A percentile compares a stretch with the other conserved stretches of the same genome.
These are phyloP conservation scores for Drosophila diplacantha DNA, from an alignment of 2,888 invertebrate species.

Conservation along the genomic window DNA sequence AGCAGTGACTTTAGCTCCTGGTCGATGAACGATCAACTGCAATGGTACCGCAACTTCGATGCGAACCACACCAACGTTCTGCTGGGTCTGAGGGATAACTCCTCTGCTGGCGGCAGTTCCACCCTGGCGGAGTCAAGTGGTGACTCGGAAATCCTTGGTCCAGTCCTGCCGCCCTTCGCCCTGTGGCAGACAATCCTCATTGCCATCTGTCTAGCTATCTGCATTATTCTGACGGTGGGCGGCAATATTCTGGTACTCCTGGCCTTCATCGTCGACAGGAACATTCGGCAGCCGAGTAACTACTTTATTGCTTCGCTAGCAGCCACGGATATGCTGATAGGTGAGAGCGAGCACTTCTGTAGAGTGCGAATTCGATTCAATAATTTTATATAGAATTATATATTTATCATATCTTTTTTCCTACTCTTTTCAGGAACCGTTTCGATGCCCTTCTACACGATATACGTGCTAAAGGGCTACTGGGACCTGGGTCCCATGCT, in stretches of 20 bases:
- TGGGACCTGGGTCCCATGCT: constrained; percentile 98
- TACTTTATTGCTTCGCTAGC: constrained; percentile 99
- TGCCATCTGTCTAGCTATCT: constrained; percentile 90
- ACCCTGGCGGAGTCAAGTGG: constrained; percentile 30
- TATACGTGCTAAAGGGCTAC: constrained; percentile 96
- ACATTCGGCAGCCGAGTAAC: constrained; percentile 97
- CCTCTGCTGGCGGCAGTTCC: constrained; percentile 36
- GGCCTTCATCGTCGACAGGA: constrained; percentile 95
- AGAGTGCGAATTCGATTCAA: not conserved
- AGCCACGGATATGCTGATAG: constrained; percentile 97
- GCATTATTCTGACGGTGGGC: constrained; percentile 93
- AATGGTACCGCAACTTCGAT: constrained; percentile 69
- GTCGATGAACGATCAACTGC: constrained; percentile 69
- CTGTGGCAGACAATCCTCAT: constrained; percentile 94
- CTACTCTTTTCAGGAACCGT: constrained; percentile 84
- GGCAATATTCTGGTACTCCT: constrained; percentile 97
- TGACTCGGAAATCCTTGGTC: constrained; percentile 75
- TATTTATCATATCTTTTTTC: not conserved
- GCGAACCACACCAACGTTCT: constrained; percentile 59
- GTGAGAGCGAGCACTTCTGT: constrained; percentile 69
- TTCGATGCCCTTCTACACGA: constrained; percentile 99
- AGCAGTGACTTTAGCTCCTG: constrained; percentile 77
- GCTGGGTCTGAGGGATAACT: constrained; percentile 52
- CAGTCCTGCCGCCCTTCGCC: constrained; percentile 89
- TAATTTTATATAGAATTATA: not conserved